Percentiles rank a stretch among this genome's conserved stretches.
Evolutionary conservation across 2,888 invertebrate genomes (phyloP).

Genomic region (Strigamia crassipes): DNA sequence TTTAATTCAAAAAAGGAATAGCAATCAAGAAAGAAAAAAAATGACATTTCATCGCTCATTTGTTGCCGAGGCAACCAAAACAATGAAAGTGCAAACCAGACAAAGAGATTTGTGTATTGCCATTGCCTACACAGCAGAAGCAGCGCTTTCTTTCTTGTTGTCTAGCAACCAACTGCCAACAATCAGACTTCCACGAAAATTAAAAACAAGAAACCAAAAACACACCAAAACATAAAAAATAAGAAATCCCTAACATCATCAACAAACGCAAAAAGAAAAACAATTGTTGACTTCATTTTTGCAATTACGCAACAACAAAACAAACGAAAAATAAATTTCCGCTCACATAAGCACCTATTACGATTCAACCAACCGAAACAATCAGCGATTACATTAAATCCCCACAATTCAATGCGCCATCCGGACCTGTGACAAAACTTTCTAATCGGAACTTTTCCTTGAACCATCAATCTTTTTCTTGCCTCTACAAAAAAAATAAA

Average conservation of each 20-base stretch:
- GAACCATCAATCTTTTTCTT: slow-evolving; percentile 6
- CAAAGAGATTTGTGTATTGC: slow-evolving; percentile 15
- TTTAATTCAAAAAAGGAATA: background rate
- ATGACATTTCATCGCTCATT: background rate
- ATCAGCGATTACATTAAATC: background rate
- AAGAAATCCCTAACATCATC: background rate
- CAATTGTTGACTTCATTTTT: slow-evolving; percentile 6
- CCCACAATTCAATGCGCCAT: slow-evolving; percentile 3
- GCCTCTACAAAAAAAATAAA: background rate
- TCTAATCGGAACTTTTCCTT: background rate
- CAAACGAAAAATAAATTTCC: background rate
- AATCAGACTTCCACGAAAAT: slow-evolving; percentile 5
- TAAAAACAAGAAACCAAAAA: background rate
- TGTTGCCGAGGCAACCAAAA: background rate
- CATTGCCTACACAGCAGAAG: background rate
- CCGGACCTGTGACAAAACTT: background rate
- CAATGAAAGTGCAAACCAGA: slow-evolving; percentile 1
- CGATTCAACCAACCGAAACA: background rate
- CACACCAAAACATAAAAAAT: background rate
- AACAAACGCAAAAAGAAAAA: background rate
- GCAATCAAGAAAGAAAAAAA: background rate
- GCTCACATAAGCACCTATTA: background rate
- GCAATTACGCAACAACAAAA: background rate
- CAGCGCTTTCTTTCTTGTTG: background rate
- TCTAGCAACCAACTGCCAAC: background rate